Evolutionary conservation across 2,797 vertebrate genomes (phyloP), one percentile per base, ranked within the genome.

Genomic region (Phataginus tricuspis): DNA sequence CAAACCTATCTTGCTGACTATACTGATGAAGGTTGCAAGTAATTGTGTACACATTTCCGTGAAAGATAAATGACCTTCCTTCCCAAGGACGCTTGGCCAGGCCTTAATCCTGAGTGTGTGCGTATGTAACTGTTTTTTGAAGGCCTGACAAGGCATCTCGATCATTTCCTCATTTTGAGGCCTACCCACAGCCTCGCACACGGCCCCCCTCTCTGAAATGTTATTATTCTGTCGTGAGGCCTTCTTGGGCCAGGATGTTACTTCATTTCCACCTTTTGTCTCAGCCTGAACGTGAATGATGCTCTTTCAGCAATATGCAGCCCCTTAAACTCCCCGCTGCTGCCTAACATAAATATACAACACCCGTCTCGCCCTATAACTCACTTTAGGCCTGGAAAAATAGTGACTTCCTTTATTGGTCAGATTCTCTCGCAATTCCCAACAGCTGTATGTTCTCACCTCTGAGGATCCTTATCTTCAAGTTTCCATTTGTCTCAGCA

Each of bases 261-360:
- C 99, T 99, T 99, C 99, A 99, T 99, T 99, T 99, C 99, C 99
- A 99, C 99, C 99, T 99, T 99, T 99, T 99, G 99, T 99, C 99
- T 99, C 98, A 68, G 98, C 98, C 98, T 99, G 99, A 99, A 99
- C 99, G 99, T 97, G 99, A 99, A 98, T 99, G 99, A 98, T 99
- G 99, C 99, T 99, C 99, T 99, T 99, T 99, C 99, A 99, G 99
- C 99, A 99, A 99, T 99, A 99, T 99, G 99, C 98, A 96, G 99
- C 99, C 98, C 98, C 99, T 99, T 98, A 97, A 99, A 99, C 99
- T 99, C 99, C 99, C 98, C 93, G 99, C 99, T 99, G 99, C 98
- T 99, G 99, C 99, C 99, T 98, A 99, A 99, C 99, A 99, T 99
- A 99, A 99, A 99, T 99, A 99, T 99, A 99, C 99, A 99, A 98